A percentile compares a stretch with the other conserved stretches of the same genome.
Conservation (phyloP, 2,113 vertebrate species). For the Struthio camelus region DNA sequence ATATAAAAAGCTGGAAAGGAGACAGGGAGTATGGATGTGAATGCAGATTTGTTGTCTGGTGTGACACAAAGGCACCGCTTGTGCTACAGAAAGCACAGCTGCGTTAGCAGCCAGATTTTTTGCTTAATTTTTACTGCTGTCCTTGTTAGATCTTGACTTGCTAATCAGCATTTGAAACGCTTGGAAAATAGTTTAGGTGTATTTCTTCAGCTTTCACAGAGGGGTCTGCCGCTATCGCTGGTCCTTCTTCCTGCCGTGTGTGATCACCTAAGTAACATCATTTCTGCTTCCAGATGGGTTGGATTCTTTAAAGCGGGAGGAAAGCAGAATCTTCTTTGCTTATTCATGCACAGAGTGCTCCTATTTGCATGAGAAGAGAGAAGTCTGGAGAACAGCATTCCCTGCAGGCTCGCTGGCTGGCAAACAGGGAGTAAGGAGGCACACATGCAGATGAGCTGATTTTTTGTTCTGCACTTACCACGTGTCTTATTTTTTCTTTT, state of each 20-base stretch:
- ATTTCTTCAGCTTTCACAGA: neutral
- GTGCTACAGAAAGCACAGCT: neutral
- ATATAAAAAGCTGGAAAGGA: neutral
- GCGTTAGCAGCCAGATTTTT: neutral
- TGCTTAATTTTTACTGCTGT: slow-evolving; percentile 19
- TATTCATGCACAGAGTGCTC: slow-evolving; percentile 5
- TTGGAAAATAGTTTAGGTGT: neutral
- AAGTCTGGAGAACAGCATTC: neutral
- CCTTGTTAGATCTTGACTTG: neutral
- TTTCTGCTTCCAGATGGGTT: slow-evolving; percentile 24
- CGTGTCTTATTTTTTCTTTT: neutral
- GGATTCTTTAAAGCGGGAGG: neutral
- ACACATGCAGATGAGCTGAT: neutral
- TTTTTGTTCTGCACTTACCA: neutral
- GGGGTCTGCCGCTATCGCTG: neutral
- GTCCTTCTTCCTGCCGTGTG: neutral
- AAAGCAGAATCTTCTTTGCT: slow-evolving; percentile 2
- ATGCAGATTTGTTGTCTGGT: neutral
- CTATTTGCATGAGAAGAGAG: slow-evolving; percentile 54
- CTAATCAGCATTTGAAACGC: slow-evolving; percentile 38
- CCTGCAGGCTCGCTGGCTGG: neutral
- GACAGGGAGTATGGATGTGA: neutral
- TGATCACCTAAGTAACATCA: slow-evolving; percentile 4
- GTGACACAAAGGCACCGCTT: neutral
- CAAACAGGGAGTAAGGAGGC: neutral